Base-by-base conservation (phyloP, 2,113 vertebrate genomes). In the Corapipo altera region DNA sequence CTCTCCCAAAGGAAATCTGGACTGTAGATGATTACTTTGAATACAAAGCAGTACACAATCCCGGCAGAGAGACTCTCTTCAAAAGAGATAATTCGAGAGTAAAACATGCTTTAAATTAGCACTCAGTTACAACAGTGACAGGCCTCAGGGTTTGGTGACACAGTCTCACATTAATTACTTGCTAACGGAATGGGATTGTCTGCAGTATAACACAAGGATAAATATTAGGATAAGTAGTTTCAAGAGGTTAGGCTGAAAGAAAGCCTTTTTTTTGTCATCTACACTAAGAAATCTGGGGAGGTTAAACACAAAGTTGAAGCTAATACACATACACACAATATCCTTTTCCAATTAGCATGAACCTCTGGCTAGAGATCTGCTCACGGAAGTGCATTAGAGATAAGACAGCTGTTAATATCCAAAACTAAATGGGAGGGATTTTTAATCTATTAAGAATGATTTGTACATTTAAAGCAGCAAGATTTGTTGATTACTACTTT, bases 21-120 rank as follows among this genome's bases (percentile, higher is more conserved):
- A 91, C 83, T 87, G 71, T 88, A 82, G 74, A 96, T 79, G 64
- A 96, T 94, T 96, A 93, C 73, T 94, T 54, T 72, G 64, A 89
- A 97, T 97, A 96, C 80, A 87, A 96, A 95, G 82, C 93, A 41
- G 69, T 91, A 95, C 67, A 94, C 58, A 95, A 91, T 44, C 75
- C 88, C 65, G 90, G 65, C 67, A 95, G 26, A 95, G 76, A 94
- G 82, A 73, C 78, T 55, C 72, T 91, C 69, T 72, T 96, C 89
- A 94, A 92, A 95, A 95, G 91, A 92, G 61, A 95, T 80, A 67
- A 93, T 90, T 84, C 2, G 48, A 89, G 89, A 95, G 91, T 73
- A 79, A 71, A 94, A 92, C 65, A 91, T 95, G 89, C 75, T 94
- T 89, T 86, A 93, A 94, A 93, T 96, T 96, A 95, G 69, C 87